Evolutionary conservation across 2,797 vertebrate species (phyloP), one percentile per base, ranked within the genome.

Genomic region (Champsocephalus gunnari): DNA sequence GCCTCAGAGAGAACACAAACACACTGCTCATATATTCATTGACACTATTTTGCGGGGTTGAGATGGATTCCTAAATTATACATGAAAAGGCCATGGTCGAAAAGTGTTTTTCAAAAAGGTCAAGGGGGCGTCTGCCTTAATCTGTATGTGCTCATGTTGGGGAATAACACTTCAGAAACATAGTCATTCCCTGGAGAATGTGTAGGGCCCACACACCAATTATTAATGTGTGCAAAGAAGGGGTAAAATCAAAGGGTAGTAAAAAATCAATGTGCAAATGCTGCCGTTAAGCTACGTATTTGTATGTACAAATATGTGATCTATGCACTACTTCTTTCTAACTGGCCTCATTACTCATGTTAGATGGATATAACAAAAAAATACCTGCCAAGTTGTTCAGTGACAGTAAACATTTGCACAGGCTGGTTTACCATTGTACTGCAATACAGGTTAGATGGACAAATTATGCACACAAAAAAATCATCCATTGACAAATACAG

Each of bases 51-150:
- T 79, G 61, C 68, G 64, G 51, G 4, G 50, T 45, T 63, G 55
- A 50, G 53, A 72, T 34, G 19, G 59, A 67, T 66, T 75, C 49
- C 51, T 81, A 75, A 89, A 80, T 81, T 74, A 83, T 77, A 81
- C 64, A 79, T 84, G 67, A 89, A 87, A 91, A 88, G 75, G 79
- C 66, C 74, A 77, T 56, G 57, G 77, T 12, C 50, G 54, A 68
- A 79, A 28, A 57, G 13, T 75, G 74, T 81, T 83, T 82, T 58
- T 47, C 61, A 45, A 77, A 81, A 28, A 86, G 79, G 87, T 91
- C 85, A 91, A 38, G 63, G 49, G 77, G 73, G 21, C 41, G 21
- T 62, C 74, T 58, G 77, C 66, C 50, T 71, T 77, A 60, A 60
- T 83, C 66, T 76, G 44, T 44, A 38, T 60, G 54, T 43, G 48